phyloP scores from a whole-genome alignment of 2,888 invertebrate species.

The Embidobia sp. region DNA sequence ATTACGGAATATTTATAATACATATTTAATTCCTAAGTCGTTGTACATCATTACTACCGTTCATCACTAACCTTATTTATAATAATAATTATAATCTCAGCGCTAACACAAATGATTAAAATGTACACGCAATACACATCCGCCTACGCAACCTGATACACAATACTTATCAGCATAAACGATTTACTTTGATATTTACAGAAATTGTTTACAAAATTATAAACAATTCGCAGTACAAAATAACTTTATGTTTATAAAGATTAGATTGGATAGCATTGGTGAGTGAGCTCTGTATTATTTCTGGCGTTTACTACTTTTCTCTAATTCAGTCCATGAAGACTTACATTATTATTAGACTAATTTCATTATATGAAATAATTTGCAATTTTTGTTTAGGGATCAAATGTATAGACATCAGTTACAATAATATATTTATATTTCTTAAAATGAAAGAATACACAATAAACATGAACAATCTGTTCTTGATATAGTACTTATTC shows the following conservation, averaged over 20 bases:
- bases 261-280: slow-evolving; percentile 74
- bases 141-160: slow-evolving; percentile 48
- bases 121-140: slow-evolving; percentile 66
- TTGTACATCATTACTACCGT: slow-evolving; percentile 78
- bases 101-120: slow-evolving; percentile 70
- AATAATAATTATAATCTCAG: slow-evolving; percentile 41
- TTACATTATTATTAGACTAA: slow-evolving; percentile 35
- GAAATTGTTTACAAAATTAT: slow-evolving; percentile 79
- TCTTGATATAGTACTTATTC: too few relatives aligned
- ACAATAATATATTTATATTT: slow-evolving; percentile 12
- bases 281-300: slow-evolving; percentile 58
- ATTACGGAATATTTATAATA: slow-evolving; percentile 73
- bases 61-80: slow-evolving; percentile 65
- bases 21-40: slow-evolving; percentile 76
- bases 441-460: too few relatives aligned
- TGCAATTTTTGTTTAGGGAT: slow-evolving; percentile 1
- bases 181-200: slow-evolving; percentile 75
- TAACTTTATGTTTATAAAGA: slow-evolving; percentile 78
- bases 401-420: slow-evolving; percentile 32
- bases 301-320: slow-evolving; percentile 26
- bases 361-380: slow-evolving; percentile 36
- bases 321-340: slow-evolving; percentile 45
- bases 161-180: slow-evolving; percentile 46
- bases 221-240: slow-evolving; percentile 79
- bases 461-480: too few relatives aligned